These are phyloP conservation scores for Lethenteron reissneri DNA, from an alignment of 2,113 vertebrate species.

Conservation along the genomic window DNA sequence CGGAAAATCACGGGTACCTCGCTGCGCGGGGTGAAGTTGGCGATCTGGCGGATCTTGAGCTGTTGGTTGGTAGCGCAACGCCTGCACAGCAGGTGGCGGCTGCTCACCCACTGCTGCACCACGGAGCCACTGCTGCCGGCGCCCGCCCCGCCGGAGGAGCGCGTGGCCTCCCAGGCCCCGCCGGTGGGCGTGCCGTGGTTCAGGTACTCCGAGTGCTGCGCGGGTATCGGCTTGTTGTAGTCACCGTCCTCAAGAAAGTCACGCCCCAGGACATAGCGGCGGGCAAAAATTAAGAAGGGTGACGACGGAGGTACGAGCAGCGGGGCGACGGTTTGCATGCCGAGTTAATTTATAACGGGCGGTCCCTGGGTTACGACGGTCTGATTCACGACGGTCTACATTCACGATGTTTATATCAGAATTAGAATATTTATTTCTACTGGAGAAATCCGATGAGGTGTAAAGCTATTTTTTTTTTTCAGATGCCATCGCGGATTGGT, in stretches of 20 bases:
- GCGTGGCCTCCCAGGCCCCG: neutral
- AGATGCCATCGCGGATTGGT: no score
- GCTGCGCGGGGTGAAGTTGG: conserved; percentile 57
- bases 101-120: conserved; percentile 71
- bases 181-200: conserved; percentile 45
- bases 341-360: neutral
- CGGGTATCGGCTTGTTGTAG: conserved; percentile 95
- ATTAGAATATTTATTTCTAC: neutral
- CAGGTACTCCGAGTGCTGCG: conserved; percentile 74
- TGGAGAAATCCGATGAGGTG: neutral
- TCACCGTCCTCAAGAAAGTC: conserved; percentile 55
- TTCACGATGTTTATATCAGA: neutral
- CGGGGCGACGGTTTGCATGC: neutral
- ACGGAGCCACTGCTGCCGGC: conserved; percentile 23
- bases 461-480: no score
- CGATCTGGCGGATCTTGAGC: conserved; percentile 68
- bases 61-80: conserved; percentile 77
- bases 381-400: neutral
- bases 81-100: conserved; percentile 67
- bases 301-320: neutral
- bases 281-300: neutral
- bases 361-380: neutral
- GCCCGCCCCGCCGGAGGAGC: conserved; percentile 19
- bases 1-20: conserved; percentile 30
- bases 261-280: neutral